Conservation (phyloP, 2,888 invertebrate genomes). For the Tridacna gigas region DNA sequence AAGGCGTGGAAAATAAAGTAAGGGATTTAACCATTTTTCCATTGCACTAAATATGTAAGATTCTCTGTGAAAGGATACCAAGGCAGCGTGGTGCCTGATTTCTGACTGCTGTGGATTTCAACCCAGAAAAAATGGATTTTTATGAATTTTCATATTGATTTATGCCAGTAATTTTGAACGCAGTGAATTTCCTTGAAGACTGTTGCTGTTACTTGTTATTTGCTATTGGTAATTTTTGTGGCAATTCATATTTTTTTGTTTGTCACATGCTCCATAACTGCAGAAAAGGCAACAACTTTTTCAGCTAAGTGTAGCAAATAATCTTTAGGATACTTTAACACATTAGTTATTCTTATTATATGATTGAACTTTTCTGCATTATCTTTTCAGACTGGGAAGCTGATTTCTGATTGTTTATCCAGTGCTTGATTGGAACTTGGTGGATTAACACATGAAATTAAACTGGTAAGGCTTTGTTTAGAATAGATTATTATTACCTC, state of each 20-base stretch:
- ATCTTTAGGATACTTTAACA: too few species aligned
- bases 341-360: neutral
- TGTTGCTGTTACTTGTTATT: neutral
- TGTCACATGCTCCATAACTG: too few species aligned
- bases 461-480: neutral
- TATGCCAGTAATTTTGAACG: conserved; percentile 1
- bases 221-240: conserved; percentile 3
- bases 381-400: neutral
- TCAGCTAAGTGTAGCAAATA: too few species aligned
- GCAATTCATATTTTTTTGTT: neutral
- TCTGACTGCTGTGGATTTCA: conserved; percentile 19
- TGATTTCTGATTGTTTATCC: neutral
- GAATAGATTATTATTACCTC: too few species aligned
- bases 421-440: neutral
- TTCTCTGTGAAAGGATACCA: neutral
- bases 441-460: neutral
- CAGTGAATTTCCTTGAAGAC: neutral
- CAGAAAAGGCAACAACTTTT: too few species aligned
- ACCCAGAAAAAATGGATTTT: conserved; percentile 26
- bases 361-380: neutral
- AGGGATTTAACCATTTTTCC: conserved; percentile 10
- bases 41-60: neutral
- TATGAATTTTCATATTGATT: conserved; percentile 25
- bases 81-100: neutral
- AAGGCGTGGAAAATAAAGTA: conserved; percentile 11